phyloP scores from a whole-genome alignment of 2,888 invertebrate species.

The Synergus umbraculus region DNA sequence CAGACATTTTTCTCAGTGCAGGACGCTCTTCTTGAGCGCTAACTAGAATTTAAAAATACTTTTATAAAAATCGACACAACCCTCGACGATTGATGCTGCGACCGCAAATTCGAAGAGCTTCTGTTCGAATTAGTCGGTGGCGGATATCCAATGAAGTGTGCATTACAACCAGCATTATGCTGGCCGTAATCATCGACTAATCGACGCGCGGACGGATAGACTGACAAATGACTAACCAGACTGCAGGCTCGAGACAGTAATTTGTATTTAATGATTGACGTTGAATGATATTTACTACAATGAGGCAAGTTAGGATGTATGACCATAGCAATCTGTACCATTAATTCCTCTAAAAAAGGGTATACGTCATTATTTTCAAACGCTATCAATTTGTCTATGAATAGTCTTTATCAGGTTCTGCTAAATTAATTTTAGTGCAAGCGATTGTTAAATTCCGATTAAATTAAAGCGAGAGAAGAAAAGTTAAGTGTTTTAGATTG shows the following conservation, averaged over 20 bases:
- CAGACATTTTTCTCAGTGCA: too few species aligned
- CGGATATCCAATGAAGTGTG: slow-evolving; percentile 55
- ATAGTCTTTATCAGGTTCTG: too few species aligned
- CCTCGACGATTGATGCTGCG: slow-evolving; percentile 10
- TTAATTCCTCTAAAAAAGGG: slow-evolving; percentile 17
- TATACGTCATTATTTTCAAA: slow-evolving; percentile 10
- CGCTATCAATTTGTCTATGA: neutral
- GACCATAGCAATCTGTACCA: slow-evolving; percentile 20
- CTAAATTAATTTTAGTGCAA: too few species aligned
- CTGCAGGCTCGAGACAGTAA: slow-evolving; percentile 59
- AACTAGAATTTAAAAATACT: neutral
- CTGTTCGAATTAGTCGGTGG: slow-evolving; percentile 59
- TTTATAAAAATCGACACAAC: neutral
- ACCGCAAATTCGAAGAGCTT: slow-evolving; percentile 36
- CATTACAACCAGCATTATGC: slow-evolving; percentile 59
- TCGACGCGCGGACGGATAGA: slow-evolving; percentile 60
- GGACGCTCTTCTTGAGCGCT: neutral
- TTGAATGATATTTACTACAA: slow-evolving; percentile 54
- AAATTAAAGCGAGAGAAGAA: neutral
- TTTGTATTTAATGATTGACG: slow-evolving; percentile 62
- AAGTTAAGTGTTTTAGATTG: neutral
- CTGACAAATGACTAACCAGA: slow-evolving; percentile 53
- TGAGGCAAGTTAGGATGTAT: slow-evolving; percentile 33
- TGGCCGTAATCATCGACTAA: slow-evolving; percentile 61
- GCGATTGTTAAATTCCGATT: too few species aligned